These are phyloP conservation scores for Serilophus lunatus DNA, from an alignment of 2,113 vertebrate species.

Conservation along the genomic window DNA sequence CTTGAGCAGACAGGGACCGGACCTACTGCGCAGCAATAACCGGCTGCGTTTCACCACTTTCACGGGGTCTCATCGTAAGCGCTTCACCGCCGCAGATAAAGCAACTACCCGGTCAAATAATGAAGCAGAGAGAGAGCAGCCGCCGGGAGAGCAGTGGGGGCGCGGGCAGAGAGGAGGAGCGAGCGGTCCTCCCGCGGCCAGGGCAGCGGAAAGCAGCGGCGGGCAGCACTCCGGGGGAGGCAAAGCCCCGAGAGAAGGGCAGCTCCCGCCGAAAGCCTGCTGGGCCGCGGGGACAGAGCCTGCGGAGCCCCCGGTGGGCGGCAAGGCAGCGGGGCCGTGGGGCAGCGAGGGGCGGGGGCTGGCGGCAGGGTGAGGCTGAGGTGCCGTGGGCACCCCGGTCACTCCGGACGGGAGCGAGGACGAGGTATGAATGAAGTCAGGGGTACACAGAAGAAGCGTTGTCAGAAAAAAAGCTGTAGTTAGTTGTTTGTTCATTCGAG, in stretches of 20 bases:
- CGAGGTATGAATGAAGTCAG: neutral
- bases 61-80: rapidly evolving
- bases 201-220: neutral
- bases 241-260: neutral
- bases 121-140: neutral
- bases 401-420: neutral
- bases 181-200: neutral
- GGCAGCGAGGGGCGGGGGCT: too few species aligned
- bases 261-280: too few species aligned
- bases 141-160: rapidly evolving
- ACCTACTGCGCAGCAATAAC: neutral
- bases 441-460: neutral
- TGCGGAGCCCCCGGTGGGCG: neutral
- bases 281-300: neutral
- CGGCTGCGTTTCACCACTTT: neutral
- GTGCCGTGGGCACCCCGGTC: neutral
- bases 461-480: too few species aligned
- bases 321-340: too few species aligned
- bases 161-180: neutral
- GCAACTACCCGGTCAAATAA: too few species aligned
- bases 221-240: neutral
- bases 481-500: neutral
- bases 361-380: neutral
- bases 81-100: neutral
- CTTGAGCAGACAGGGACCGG: neutral